Base-by-base conservation (phyloP, 2,888 invertebrate species). In the Calephelis perditalis region DNA sequence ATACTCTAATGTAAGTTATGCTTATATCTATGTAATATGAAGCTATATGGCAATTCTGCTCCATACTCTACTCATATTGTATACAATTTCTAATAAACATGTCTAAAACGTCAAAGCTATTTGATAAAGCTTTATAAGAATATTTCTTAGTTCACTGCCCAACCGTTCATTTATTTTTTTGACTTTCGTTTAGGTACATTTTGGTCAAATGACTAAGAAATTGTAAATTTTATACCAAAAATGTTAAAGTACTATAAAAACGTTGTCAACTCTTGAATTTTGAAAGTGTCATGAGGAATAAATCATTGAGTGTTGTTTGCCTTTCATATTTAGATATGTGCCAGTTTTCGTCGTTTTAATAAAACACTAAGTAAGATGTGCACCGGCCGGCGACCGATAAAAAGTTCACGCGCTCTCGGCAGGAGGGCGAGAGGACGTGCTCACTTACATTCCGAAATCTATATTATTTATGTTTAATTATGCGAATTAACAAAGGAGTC, bases 391-490 rank as follows among this genome's bases (percentile, higher is more conserved):
- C 79, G 79, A 75, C 82, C 81, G 84, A 82, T 85, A 83, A 83
- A 82, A 81, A 86, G 83, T 86, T 84, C 82, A 84, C 75, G 79
- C 78, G 77, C 75, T 77, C 86, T 81, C 85, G 70, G 86, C 86
- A 83, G 87, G 87, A 81, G 87, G 84, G 78, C 84, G 72, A 72
- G 74, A 78, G 79, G 80, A 81, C 80, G 76, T 76, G 78, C 67
- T 74, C 74, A 70, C 79, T 78, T 74, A 84, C 84, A 86, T 83
- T 83, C 84, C 82, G 68, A 79, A 84, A 79, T 73, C 69, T 70
- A 81, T 76, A 79, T 83, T 81, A 83, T 87, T 86, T 84, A 85
- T 88, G 86, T 86, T 86, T 81, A 81, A 83, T 84, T 81, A 82
- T 79, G 86, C 78, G 84, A 84, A 83, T 76, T 85, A 84, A 85